These are phyloP conservation scores for Trichogramma pretiosum DNA, from an alignment of 1,140 invertebrate species.

Conservation along the genomic window DNA sequence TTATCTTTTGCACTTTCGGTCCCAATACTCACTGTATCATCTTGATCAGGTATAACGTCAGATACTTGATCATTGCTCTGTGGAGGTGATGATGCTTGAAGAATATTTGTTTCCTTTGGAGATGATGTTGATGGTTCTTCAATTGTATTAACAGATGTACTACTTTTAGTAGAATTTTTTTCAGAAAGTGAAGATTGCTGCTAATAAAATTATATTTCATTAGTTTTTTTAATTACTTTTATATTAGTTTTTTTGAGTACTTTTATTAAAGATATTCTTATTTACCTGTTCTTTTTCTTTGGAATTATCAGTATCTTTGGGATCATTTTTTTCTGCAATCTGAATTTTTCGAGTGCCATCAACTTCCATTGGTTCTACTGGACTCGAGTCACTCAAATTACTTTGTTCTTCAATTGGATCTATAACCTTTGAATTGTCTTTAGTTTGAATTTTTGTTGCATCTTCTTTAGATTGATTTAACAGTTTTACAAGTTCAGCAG, in stretches of 20 bases:
- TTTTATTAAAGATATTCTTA: background rate
- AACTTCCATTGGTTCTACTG: conserved; percentile 32
- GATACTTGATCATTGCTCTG: conserved; percentile 1
- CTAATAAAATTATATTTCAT: too few species aligned
- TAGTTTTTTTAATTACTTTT: too few species aligned
- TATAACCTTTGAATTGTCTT: too few species aligned
- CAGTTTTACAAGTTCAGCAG: too few species aligned
- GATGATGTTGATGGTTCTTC: conserved; percentile 3
- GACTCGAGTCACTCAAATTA: too few species aligned
- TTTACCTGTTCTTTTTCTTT: conserved; percentile 8
- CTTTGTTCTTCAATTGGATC: too few species aligned
- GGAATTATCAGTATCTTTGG: conserved; percentile 2
- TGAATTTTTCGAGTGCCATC: conserved; percentile 21
- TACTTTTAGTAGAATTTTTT: too few species aligned
- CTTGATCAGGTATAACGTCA: conserved; percentile 36
- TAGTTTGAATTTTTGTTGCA: too few species aligned
- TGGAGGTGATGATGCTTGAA: background rate
- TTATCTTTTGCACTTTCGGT: conserved; percentile 39
- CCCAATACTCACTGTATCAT: conserved; percentile 42
- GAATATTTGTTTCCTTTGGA: background rate
- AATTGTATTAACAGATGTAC: too few species aligned
- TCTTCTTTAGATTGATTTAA: too few species aligned
- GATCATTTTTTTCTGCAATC: background rate
- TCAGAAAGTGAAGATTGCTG: too few species aligned
- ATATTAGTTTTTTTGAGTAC: too few species aligned